Percentiles rank a stretch among this genome's conserved stretches.
These are phyloP conservation scores for Pogoniulus pusillus DNA, from an alignment of 2,797 vertebrate species.

Conservation along the genomic window DNA sequence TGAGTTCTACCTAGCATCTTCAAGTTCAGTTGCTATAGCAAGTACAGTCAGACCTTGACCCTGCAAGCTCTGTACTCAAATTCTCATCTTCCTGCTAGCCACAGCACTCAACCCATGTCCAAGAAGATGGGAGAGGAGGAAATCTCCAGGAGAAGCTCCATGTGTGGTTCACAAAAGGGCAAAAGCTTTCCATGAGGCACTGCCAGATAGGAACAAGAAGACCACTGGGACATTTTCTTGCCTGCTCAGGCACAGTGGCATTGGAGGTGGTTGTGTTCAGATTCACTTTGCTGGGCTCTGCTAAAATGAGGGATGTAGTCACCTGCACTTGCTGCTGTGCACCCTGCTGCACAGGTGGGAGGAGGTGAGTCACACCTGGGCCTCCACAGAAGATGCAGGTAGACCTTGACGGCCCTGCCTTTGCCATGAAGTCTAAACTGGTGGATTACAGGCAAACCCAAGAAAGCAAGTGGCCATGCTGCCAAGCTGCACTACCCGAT, in stretches of 20 bases:
- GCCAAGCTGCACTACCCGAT: not conserved
- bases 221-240: not conserved
- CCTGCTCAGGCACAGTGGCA: not conserved
- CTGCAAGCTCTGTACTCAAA: not conserved
- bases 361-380: not conserved
- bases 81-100: not conserved
- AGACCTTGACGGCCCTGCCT: not conserved
- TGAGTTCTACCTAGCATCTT: not conserved
- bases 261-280: not conserved
- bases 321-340: rapidly evolving
- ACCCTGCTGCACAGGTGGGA: rapidly evolving
- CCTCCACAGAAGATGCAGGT: not conserved
- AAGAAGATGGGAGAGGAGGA: not conserved
- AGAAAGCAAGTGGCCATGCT: not conserved
- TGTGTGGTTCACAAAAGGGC: rapidly evolving
- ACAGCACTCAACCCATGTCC: rapidly evolving
- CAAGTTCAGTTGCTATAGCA: not conserved
- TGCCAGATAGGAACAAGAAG: not conserved
- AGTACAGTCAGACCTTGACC: not conserved
- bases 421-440: not conserved
- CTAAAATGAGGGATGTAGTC: not conserved
- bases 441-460: not conserved
- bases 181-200: not conserved
- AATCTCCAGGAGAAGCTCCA: not conserved
- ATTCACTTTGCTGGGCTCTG: not conserved